These are phyloP conservation scores for Uloborus diversus DNA, from an alignment of 1,140 invertebrate genomes.

Conservation along the genomic window DNA sequence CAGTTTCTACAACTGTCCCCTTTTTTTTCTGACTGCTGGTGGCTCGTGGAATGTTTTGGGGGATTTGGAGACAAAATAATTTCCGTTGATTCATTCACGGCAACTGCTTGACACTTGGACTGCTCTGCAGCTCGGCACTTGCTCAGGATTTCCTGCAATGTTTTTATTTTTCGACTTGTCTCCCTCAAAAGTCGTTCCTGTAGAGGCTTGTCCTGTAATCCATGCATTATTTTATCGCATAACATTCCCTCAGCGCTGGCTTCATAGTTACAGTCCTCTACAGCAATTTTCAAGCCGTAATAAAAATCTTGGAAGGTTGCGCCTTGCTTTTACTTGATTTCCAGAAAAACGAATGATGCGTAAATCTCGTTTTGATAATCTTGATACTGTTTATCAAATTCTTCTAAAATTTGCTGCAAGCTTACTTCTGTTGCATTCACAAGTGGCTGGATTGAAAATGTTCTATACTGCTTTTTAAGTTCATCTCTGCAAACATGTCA, in stretches of 20 bases:
- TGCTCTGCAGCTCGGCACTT: too few relatives aligned
- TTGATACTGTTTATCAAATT: neutral
- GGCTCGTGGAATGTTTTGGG: too few relatives aligned
- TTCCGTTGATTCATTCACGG: too few relatives aligned
- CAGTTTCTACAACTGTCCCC: neutral
- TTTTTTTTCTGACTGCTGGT: too few relatives aligned
- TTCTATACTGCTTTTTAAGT: neutral
- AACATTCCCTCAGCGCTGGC: neutral
- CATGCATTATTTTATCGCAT: slow-evolving; percentile 9
- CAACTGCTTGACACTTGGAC: too few relatives aligned
- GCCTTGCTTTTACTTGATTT: neutral
- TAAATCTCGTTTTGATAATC: slow-evolving; percentile 21
- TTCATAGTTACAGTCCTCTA: slow-evolving; percentile 6
- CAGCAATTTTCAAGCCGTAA: neutral
- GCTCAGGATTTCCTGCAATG: too few relatives aligned
- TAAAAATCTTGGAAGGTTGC: neutral
- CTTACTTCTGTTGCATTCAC: neutral
- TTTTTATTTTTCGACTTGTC: too few relatives aligned
- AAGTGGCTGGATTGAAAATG: neutral
- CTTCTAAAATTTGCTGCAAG: neutral
- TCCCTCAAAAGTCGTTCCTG: too few relatives aligned
- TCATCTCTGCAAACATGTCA: slow-evolving; percentile 19
- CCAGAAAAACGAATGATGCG: neutral
- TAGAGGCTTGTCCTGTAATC: too few relatives aligned
- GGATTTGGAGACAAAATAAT: too few relatives aligned